Conservation (phyloP, 1,140 invertebrate species). For the Asbolus verrucosus region DNA sequence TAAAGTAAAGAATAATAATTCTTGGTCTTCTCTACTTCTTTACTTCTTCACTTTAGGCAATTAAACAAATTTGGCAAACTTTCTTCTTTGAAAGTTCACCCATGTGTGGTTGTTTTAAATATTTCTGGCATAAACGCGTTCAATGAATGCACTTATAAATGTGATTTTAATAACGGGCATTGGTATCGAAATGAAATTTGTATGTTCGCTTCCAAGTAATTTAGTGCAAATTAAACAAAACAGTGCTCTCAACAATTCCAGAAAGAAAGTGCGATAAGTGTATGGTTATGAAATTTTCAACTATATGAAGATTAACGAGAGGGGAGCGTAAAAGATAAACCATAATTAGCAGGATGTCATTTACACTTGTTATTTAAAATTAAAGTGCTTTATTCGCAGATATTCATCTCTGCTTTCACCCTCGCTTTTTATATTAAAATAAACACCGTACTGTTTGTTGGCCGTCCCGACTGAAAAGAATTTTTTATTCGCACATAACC, state of each 20-base stretch:
- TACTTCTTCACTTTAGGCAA: too few species aligned
- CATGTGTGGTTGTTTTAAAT: too few species aligned
- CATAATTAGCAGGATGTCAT: slow-evolving; percentile 64
- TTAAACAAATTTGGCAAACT: too few species aligned
- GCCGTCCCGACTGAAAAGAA: slow-evolving; percentile 1
- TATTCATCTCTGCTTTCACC: slow-evolving; percentile 56
- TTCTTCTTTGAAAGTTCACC: too few species aligned
- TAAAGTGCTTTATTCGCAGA: slow-evolving; percentile 62
- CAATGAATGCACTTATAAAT: too few species aligned
- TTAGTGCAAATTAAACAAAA: not conserved
- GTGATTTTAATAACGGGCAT: too few species aligned
- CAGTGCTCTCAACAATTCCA: not conserved
- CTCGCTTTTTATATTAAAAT: slow-evolving; percentile 50
- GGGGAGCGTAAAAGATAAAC: slow-evolving; percentile 63
- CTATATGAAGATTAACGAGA: slow-evolving; percentile 60
- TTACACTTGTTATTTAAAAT: slow-evolving; percentile 65
- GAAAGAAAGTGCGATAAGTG: slow-evolving; percentile 33
- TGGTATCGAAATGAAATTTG: too few species aligned
- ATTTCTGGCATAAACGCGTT: too few species aligned
- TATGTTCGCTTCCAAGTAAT: too few species aligned
- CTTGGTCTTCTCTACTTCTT: too few species aligned
- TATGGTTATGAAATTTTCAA: slow-evolving; percentile 56
- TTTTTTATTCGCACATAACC: not conserved
- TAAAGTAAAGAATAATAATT: too few species aligned
- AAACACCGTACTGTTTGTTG: slow-evolving; percentile 32